These are phyloP conservation scores for Anisognathus igniventris DNA, from an alignment of 2,797 vertebrate genomes.

Conservation along the genomic window DNA sequence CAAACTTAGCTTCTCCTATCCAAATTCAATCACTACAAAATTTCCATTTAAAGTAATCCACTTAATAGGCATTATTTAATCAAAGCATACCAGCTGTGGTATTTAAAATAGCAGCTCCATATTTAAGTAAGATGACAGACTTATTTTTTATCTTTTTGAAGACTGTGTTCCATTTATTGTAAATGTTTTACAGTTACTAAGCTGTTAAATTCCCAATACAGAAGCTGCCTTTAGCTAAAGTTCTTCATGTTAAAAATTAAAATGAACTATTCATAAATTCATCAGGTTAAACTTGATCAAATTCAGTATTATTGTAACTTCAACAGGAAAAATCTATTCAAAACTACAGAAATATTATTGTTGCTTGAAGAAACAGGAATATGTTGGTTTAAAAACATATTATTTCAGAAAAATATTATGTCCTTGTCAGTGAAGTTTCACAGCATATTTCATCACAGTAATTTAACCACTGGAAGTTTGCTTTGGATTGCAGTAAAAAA, in stretches of 20 bases:
- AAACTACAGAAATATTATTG: background rate
- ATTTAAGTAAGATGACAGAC: background rate
- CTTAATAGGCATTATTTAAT: background rate
- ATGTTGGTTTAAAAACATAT: background rate
- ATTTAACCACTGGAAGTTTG: background rate
- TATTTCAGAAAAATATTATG: background rate
- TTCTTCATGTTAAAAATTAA: background rate
- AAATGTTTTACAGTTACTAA: background rate
- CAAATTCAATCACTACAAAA: background rate
- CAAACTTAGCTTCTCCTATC: background rate
- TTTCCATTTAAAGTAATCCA: background rate
- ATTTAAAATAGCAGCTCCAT: background rate
- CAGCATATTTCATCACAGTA: background rate
- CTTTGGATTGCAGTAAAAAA: background rate
- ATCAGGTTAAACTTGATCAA: background rate
- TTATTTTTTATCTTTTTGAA: background rate
- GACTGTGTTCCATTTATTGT: background rate
- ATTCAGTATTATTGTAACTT: background rate
- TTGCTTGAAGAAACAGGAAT: background rate
- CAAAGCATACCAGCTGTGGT: background rate
- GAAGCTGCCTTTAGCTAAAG: background rate
- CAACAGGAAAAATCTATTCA: background rate
- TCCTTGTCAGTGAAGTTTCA: background rate
- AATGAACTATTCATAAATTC: background rate
- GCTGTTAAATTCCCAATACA: background rate